A percentile compares a stretch with the other conserved stretches of the same genome.
phyloP scores from a whole-genome alignment of 2,888 invertebrate species.

The Drosophila nigritarsus region DNA sequence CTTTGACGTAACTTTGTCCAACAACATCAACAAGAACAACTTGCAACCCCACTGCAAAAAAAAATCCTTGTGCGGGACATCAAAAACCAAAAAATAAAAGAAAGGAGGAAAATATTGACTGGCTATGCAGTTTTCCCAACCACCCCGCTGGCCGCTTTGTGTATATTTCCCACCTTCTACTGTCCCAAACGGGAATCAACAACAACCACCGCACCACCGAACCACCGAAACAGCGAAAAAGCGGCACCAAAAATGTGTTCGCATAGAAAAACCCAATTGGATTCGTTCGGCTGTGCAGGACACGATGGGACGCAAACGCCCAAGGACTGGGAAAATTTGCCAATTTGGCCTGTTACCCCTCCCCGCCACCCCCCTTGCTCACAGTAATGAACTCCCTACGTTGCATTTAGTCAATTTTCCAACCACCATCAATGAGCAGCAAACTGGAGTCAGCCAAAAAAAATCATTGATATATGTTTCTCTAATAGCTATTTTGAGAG shows the following conservation, averaged over 20 bases:
- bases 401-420: slow-evolving; percentile 78
- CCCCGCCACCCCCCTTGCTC: background rate
- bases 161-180: slow-evolving; percentile 26
- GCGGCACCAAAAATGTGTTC: slow-evolving; percentile 48
- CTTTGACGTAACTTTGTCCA: slow-evolving; percentile 69
- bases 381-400: slow-evolving; percentile 65
- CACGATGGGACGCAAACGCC: slow-evolving; percentile 3
- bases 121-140: slow-evolving; percentile 48
- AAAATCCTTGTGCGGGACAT: slow-evolving; percentile 49
- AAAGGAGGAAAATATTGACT: slow-evolving; percentile 33
- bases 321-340: slow-evolving; percentile 62
- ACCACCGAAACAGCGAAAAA: slow-evolving; percentile 30
- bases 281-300: slow-evolving; percentile 36
- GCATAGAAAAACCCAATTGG: slow-evolving; percentile 69
- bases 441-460: slow-evolving; percentile 19
- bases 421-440: slow-evolving; percentile 60
- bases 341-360: slow-evolving; percentile 47
- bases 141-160: slow-evolving; percentile 30
- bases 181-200: slow-evolving; percentile 71
- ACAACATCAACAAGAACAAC: slow-evolving; percentile 23
- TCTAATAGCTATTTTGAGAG: background rate
- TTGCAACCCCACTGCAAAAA: slow-evolving; percentile 51
- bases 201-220: slow-evolving; percentile 27
- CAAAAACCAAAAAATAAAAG: slow-evolving; percentile 8
- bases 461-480: slow-evolving; percentile 5